These are phyloP conservation scores for Platyscapa corneri DNA, from an alignment of 1,140 invertebrate species.

Conservation along the genomic window DNA sequence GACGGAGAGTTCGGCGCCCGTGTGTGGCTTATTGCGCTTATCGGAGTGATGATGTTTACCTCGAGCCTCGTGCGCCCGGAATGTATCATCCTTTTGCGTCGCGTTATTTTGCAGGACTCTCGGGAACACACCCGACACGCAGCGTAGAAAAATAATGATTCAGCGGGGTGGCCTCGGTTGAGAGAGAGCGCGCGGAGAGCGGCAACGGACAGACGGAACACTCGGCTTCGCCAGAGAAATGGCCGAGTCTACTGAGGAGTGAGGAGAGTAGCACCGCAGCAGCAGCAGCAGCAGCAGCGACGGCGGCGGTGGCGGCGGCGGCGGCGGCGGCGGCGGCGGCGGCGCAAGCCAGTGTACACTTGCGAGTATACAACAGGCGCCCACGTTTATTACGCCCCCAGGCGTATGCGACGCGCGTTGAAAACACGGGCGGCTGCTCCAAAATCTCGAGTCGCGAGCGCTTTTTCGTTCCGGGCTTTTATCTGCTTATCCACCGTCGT, in stretches of 20 bases:
- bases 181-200: background rate
- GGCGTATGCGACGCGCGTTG: background rate
- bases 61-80: constrained; percentile 74
- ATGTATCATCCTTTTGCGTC: constrained; percentile 76
- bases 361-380: background rate
- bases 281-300: constrained; percentile 10
- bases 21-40: background rate
- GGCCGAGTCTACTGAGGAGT: constrained; percentile 70
- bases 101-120: constrained; percentile 74
- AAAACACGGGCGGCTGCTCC: too few species aligned
- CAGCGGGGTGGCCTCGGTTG: constrained; percentile 7
- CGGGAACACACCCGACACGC: constrained; percentile 70
- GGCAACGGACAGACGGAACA: background rate
- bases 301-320: background rate
- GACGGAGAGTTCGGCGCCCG: background rate
- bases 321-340: background rate
- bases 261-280: constrained; percentile 20
- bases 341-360: background rate
- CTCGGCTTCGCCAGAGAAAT: constrained; percentile 69
- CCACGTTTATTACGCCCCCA: background rate
- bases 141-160: constrained; percentile 23
- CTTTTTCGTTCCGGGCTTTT: too few species aligned
- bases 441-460: too few species aligned
- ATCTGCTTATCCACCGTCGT: too few species aligned
- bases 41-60: constrained; percentile 64